These are phyloP conservation scores for Stegodyphus dumicola DNA, from an alignment of 1,140 invertebrate genomes.

Conservation along the genomic window DNA sequence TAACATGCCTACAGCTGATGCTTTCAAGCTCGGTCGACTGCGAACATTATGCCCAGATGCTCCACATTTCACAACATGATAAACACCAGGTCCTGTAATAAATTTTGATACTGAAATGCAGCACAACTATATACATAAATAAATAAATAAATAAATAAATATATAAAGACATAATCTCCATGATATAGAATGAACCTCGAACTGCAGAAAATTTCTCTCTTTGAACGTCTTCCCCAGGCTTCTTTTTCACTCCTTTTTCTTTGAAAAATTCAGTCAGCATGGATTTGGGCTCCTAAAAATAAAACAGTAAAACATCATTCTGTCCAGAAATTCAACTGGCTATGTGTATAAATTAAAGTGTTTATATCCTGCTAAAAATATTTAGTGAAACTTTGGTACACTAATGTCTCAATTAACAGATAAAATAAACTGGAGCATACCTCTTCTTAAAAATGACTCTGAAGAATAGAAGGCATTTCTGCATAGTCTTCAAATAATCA, in stretches of 20 bases:
- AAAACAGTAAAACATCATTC: constrained; percentile 12
- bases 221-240: constrained; percentile 27
- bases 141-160: not conserved
- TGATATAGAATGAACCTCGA: constrained; percentile 17
- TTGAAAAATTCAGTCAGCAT: constrained; percentile 59
- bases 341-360: not conserved
- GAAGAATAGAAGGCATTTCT: too few relatives aligned
- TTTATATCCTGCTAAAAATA: too few relatives aligned
- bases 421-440: too few relatives aligned
- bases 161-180: not conserved
- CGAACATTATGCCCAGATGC: constrained; percentile 85
- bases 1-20: constrained; percentile 80
- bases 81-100: constrained; percentile 70
- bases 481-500: too few relatives aligned
- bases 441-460: too few relatives aligned
- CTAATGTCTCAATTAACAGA: too few relatives aligned
- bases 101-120: not conserved
- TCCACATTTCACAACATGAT: constrained; percentile 82
- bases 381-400: too few relatives aligned
- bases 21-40: constrained; percentile 78
- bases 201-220: constrained; percentile 18
- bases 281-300: constrained; percentile 55
- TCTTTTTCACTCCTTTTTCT: constrained; percentile 51
- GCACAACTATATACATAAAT: not conserved
- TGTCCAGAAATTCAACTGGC: not conserved